A percentile compares a stretch with the other conserved stretches of the same genome.
These are phyloP conservation scores for Trichogramma pretiosum DNA, from an alignment of 1,140 invertebrate genomes.

Conservation along the genomic window DNA sequence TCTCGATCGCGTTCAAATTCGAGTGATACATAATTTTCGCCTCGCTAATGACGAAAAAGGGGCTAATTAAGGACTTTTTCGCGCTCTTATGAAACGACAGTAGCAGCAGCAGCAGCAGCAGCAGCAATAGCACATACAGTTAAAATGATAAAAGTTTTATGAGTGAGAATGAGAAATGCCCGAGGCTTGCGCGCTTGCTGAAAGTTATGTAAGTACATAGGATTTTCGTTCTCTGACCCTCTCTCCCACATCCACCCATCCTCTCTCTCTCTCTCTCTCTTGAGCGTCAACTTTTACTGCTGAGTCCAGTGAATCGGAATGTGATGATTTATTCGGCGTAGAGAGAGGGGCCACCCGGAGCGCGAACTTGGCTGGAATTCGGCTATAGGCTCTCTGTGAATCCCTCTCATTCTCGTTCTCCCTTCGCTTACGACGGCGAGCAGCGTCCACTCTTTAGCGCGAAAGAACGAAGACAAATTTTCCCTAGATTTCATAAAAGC, in stretches of 20 bases:
- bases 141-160: constrained; percentile 16
- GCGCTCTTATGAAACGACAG: constrained; percentile 4
- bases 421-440: too few relatives aligned
- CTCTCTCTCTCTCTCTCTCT: too few relatives aligned
- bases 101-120: too few relatives aligned
- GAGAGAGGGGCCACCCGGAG: too few relatives aligned
- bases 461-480: constrained; percentile 12
- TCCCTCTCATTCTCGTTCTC: too few relatives aligned
- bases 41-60: constrained; percentile 4
- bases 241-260: too few relatives aligned
- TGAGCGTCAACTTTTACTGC: constrained; percentile 16
- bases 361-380: constrained; percentile 12
- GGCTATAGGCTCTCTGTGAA: too few relatives aligned
- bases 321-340: constrained; percentile 18
- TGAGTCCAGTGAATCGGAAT: constrained; percentile 16
- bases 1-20: background rate
- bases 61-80: constrained; percentile 12
- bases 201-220: constrained; percentile 17
- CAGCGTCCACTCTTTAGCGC: too few relatives aligned
- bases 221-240: too few relatives aligned
- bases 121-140: too few relatives aligned
- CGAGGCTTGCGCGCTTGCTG: too few relatives aligned
- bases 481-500: background rate
- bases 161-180: background rate
- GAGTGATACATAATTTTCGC: background rate